A percentile compares a stretch with the other conserved stretches of the same genome.
Evolutionary conservation across 2,888 invertebrate genomes (phyloP).

Genomic region (Drosophila paucipuncta): DNA sequence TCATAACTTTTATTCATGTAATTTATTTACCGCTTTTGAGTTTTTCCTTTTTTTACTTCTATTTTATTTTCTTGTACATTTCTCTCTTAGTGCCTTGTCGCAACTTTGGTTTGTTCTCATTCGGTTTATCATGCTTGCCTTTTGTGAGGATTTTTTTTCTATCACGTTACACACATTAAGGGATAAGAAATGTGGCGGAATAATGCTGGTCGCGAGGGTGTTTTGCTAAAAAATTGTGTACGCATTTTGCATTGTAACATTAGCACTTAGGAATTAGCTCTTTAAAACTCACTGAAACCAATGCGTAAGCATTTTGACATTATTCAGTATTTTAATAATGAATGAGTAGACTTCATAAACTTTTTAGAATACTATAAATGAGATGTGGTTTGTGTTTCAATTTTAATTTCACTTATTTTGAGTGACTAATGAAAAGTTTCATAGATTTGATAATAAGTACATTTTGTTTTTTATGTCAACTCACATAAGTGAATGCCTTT

Average conservation of each 20-base stretch:
- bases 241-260: conserved; percentile 15
- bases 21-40: conserved; percentile 31
- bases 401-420: not conserved
- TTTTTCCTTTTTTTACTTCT: not conserved
- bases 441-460: not conserved
- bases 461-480: not conserved
- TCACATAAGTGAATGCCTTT: not conserved
- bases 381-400: not conserved
- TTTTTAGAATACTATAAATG: not conserved
- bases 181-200: conserved; percentile 39
- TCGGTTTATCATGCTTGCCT: conserved; percentile 35
- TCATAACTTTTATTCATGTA: conserved; percentile 22
- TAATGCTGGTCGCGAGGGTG: not conserved
- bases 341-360: not conserved
- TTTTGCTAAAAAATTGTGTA: not conserved
- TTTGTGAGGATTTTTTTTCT: not conserved
- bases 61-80: conserved; percentile 1
- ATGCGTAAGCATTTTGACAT: conserved; percentile 1
- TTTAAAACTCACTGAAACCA: not conserved
- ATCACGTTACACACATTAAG: conserved; percentile 28
- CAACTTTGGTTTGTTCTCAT: conserved; percentile 16
- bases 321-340: not conserved
- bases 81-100: conserved; percentile 1
- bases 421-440: not conserved
- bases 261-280: conserved; percentile 30